Evolutionary conservation across 2,888 invertebrate species (phyloP).

Genomic region (Scaptomyza caliginosa): DNA sequence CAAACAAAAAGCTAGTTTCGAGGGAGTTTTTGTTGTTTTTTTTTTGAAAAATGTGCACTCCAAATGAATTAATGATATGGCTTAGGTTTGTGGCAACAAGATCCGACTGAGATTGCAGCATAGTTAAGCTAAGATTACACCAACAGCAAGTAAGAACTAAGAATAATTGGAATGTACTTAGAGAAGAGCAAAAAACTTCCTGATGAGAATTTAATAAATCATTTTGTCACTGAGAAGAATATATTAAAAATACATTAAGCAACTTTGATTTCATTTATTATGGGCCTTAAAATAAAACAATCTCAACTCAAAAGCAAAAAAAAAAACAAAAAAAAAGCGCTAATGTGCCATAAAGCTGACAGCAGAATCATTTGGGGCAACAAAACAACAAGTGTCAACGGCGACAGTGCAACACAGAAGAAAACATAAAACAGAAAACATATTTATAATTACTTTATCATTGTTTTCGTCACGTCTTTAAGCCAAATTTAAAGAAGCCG

Average conservation of each 20-base stretch:
- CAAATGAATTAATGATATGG: conserved; percentile 30
- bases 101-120: conserved; percentile 7
- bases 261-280: conserved; percentile 47
- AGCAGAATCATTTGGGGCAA: conserved; percentile 30
- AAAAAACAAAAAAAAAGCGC: conserved; percentile 21
- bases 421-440: neutral
- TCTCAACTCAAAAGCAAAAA: conserved; percentile 20
- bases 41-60: conserved; percentile 12
- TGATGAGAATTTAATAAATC: neutral
- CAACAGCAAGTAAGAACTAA: neutral
- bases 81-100: neutral
- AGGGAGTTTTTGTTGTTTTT: conserved; percentile 6
- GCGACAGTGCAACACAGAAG: conserved; percentile 6
- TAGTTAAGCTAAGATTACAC: neutral
- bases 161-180: neutral
- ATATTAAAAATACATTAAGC: conserved; percentile 55
- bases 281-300: neutral
- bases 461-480: conserved; percentile 67
- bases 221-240: neutral
- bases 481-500: conserved; percentile 51
- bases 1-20: conserved; percentile 56
- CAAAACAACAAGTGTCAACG: conserved; percentile 41
- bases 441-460: conserved; percentile 66
- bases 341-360: conserved; percentile 38
- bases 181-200: neutral